Base-by-base conservation (phyloP, 1,140 invertebrate species). In the Colletes gigas region DNA sequence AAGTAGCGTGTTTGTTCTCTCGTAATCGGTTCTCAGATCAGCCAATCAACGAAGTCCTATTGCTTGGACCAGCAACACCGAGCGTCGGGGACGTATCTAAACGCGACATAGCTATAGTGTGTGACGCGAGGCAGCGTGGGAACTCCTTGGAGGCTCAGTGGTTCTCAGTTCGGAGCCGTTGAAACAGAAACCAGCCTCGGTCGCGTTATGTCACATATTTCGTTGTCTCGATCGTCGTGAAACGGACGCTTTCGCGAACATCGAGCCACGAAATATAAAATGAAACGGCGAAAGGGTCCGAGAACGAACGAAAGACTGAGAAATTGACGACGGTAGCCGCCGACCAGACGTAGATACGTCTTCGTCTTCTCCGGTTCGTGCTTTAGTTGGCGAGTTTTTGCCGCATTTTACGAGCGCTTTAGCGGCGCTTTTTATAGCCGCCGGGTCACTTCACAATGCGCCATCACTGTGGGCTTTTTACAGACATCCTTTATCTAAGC, bases 61-160 rank as follows among this genome's bases (percentile, higher is more conserved):
- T 39, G 83, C 55, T 72, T 83, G 80, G 84, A 83, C 65, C 71
- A 63, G 30, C 73, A 19, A 52, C 84, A 72, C 77, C 57, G 52
- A 73, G 60, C 55, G 73, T 83, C 76, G 57, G 44, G 39, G 65
- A 85, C 65, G 82, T 87, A 89, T 90, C 85, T 90, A 86, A 63
- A 77, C 76, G 75, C 62, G 84, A 89, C 88, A 86, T 84, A 85
- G 84, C 81, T 84, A 67, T 67, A 67, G 77, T 66, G 84, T 84
- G 86, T 71, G 89, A 89, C 77, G 81, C 82, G 82, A 74, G 77
- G 70, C 80, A 88, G 85, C 91, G 91, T 92, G 91, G 91, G 91
- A 92, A 92, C 90, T 90, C 71, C 80, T 87, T 86, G 85, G 70
- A 54, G 59, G 54, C 76, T 30, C 86, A 88, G 89, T 63, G 88